These are phyloP conservation scores for Cosmopolites sordidus DNA, from an alignment of 2,888 invertebrate species.

Conservation along the genomic window DNA sequence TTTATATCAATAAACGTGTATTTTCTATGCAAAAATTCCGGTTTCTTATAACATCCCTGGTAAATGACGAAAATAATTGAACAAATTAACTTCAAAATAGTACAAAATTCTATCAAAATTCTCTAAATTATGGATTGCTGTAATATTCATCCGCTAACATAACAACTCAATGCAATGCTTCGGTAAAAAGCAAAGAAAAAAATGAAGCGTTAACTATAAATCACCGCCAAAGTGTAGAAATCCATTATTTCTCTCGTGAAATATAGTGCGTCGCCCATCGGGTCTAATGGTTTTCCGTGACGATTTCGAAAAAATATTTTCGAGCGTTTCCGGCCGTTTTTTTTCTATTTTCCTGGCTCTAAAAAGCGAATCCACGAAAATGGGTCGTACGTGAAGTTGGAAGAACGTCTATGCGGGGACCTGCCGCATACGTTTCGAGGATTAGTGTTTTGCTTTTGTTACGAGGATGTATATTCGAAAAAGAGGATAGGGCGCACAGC, in stretches of 20 bases:
- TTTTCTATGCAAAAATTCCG: no score
- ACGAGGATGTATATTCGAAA: background rate
- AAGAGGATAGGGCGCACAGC: no score
- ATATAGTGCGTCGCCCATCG: constrained; percentile 5
- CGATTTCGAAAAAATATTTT: constrained; percentile 13
- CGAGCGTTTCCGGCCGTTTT: constrained; percentile 16
- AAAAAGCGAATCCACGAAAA: constrained; percentile 20
- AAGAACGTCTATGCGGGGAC: constrained; percentile 22
- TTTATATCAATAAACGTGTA: no score
- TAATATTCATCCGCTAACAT: no score
- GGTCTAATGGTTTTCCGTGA: constrained; percentile 13
- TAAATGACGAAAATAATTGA: no score
- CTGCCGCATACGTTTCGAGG: constrained; percentile 35
- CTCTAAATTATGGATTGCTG: no score
- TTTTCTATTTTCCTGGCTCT: constrained; percentile 1
- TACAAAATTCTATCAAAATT: no score
- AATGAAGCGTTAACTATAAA: background rate
- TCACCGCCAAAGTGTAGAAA: constrained; percentile 3
- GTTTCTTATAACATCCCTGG: no score
- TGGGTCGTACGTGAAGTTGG: constrained; percentile 19
- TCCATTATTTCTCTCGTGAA: constrained; percentile 10
- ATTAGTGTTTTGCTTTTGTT: constrained; percentile 34
- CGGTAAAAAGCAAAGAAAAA: no score
- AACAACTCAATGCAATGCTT: no score
- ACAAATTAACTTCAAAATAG: no score